Base-by-base conservation (phyloP, 2,888 invertebrate species). In the Macropis europaea region DNA sequence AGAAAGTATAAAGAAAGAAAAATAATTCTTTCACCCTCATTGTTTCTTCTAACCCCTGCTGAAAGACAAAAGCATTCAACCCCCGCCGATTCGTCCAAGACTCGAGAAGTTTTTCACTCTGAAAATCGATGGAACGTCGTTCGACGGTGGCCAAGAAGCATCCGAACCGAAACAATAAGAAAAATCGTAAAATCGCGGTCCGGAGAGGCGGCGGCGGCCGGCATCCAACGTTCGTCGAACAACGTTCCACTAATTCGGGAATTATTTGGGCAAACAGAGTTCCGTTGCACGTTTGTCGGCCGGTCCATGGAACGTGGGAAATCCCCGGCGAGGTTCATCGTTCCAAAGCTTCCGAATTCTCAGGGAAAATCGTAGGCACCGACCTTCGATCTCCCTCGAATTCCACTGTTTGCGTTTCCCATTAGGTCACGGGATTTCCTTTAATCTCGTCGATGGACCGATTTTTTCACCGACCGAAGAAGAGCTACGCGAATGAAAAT, bases 231-330 rank as follows among this genome's bases (percentile, higher is more conserved):
- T 68, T 69, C 34, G 50, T 68, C 77, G 74, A 82, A 80, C 76
- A 76, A 47, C 43, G 71, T 38, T 36, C 66, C 64, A 77, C 82
- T 85, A 83, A 84, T 82, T 82, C 82, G 80, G 82, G 82, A 84
- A 85, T 85, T 84, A 83, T 82, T 85, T 82, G 72, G 63, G 76
- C 76, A 85, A 85, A 85, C 82, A 85, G 34, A 50, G 54, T 52
- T 71, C 73, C 68, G 73, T 73, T 68, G 76, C 71, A 81, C 79
- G 76, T 74, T 64, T 74, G 77, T 59, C 76, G 79, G 77, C 71
- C 66, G 61, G 63, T 63, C 63, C 54, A 60, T 45, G 72, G 68
- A 73, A 82, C 82, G 82, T 82, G 82, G 79, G 82, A 84, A 81
- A 82, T 82, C 52, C 62, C 56, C 68, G 62, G 54, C 42, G 32